phyloP scores from a whole-genome alignment of 1,140 invertebrate species.

The Lerema accius region DNA sequence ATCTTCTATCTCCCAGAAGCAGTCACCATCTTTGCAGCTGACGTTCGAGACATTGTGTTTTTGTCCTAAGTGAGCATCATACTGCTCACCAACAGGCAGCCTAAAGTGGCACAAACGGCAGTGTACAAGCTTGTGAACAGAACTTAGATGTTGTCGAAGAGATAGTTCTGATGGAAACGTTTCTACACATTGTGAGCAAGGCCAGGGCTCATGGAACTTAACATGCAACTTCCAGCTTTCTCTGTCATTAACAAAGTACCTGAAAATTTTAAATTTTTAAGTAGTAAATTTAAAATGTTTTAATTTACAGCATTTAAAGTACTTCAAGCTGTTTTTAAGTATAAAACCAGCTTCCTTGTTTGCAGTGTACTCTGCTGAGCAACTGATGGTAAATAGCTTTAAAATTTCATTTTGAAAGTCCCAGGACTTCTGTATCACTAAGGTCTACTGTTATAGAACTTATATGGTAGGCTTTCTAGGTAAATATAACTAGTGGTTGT shows the following conservation, averaged over 20 bases:
- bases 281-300: too few relatives aligned
- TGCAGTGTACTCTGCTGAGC: too few relatives aligned
- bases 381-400: too few relatives aligned
- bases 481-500: too few relatives aligned
- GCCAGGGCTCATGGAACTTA: constrained; percentile 72
- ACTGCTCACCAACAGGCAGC: constrained; percentile 65
- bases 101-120: constrained; percentile 76
- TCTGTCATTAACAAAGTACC: constrained; percentile 73
- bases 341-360: too few relatives aligned
- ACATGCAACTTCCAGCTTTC: constrained; percentile 62
- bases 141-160: constrained; percentile 62
- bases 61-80: constrained; percentile 67
- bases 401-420: too few relatives aligned
- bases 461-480: too few relatives aligned
- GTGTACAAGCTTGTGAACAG: constrained; percentile 68
- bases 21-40: constrained; percentile 55
- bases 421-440: too few relatives aligned
- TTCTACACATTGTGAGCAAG: constrained; percentile 74
- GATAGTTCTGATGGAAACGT: constrained; percentile 59
- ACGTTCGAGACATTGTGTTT: constrained; percentile 73
- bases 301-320: too few relatives aligned
- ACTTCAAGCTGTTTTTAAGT: too few relatives aligned
- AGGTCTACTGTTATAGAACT: too few relatives aligned
- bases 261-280: too few relatives aligned
- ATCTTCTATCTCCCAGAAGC: constrained; percentile 64